Conservation (phyloP, 2,888 invertebrate species). For the Patella pellucida region DNA sequence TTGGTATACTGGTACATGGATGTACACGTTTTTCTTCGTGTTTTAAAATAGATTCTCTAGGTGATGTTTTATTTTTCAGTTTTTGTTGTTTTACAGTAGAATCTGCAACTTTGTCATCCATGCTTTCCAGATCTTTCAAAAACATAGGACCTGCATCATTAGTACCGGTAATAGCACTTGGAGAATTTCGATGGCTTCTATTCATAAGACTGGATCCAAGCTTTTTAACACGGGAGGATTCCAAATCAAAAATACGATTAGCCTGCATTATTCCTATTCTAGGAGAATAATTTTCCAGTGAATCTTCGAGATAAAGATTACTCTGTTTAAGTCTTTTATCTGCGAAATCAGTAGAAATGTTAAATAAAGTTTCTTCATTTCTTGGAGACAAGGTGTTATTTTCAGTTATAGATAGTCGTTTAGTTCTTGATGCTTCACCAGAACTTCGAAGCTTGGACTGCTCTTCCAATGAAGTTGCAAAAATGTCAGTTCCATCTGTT, state of each 20-base stretch:
- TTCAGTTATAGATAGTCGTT: background rate
- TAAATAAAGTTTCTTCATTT: constrained; percentile 2
- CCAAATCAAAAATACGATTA: background rate
- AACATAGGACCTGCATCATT: background rate
- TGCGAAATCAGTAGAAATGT: background rate
- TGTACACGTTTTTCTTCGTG: too few relatives aligned
- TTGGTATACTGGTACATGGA: too few relatives aligned
- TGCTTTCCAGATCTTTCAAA: background rate
- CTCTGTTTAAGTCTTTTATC: background rate
- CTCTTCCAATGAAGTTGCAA: background rate
- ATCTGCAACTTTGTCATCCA: background rate
- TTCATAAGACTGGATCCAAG: too few relatives aligned
- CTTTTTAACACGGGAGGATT: too few relatives aligned
- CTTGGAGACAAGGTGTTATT: background rate
- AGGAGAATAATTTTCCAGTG: background rate
- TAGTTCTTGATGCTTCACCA: background rate
- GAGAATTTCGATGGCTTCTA: too few relatives aligned
- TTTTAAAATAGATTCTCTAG: too few relatives aligned
- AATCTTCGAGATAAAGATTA: constrained; percentile 1
- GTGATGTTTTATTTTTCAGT: too few relatives aligned
- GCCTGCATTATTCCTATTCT: background rate
- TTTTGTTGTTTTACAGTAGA: background rate
- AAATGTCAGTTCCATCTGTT: background rate
- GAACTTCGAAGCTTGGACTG: background rate
- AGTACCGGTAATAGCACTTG: background rate